Base-by-base conservation (phyloP, 2,797 vertebrate species). In the Lagocephalus sceleratus region DNA sequence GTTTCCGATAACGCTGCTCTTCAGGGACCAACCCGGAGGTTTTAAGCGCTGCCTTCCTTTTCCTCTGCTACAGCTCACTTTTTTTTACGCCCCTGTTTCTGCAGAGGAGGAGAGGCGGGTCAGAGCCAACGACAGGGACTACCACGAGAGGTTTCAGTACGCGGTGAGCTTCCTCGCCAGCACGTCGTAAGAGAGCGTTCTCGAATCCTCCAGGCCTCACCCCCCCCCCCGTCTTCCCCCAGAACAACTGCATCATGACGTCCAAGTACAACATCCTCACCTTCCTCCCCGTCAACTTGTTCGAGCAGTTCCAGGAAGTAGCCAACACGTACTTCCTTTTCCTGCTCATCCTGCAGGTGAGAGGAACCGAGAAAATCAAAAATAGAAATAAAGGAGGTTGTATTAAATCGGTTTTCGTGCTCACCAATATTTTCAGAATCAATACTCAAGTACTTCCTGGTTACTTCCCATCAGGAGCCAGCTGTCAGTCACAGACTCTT, bases 231-330 rank as follows among this genome's bases (percentile, higher is more conserved):
- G 12, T 56, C 6, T 16, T 58, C 29, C n/a, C 58, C 23, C 70
- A 98, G 95, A 97, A 87, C 75, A 98, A 98, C 91, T 95, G 93
- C 87, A 98, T 98, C 87, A 91, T 94, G 89, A 98, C 96, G 68
- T 98, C 94, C 56, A 98, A 97, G 83, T 98, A 98, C 88, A 96
- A 96, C 73, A 76, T 96, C 12, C 51, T 98, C 85, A 97, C 94
- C 60, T 98, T 98, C 87, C 90, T 98, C 78, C 94, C 95, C 20
- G 89, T 98, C 90, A 98, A 98, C 85, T 90, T 98, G 77, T 97
- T 98, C 41, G 95, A 98, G 88, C 96, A 98, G 89, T 98, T 98
- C 87, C 96, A 97, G 87, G 94, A 95, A 90, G 96, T 98, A 79
- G 96, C 96, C 81, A 98, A 98, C 75, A 95, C 95, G 25, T 98